phyloP scores from a whole-genome alignment of 2,797 vertebrate genomes.

The Chiroxiphia lanceolata region DNA sequence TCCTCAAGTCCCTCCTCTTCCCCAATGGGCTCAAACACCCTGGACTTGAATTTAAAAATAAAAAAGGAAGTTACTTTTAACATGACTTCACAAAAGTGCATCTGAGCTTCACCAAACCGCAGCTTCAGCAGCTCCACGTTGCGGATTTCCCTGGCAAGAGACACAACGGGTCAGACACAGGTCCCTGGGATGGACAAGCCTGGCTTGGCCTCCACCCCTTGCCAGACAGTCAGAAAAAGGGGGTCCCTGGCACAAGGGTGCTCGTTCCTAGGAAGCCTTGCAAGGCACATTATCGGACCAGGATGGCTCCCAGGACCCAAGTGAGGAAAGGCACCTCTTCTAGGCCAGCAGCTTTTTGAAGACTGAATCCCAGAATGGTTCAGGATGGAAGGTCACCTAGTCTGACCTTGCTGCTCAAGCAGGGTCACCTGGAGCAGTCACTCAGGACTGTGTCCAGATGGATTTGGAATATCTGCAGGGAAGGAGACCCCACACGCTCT shows the following conservation, averaged over 20 bases:
- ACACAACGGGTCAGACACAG: neutral
- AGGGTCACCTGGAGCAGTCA: neutral
- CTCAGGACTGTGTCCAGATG: neutral
- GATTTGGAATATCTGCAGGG: neutral
- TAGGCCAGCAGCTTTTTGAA: neutral
- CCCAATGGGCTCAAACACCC: neutral
- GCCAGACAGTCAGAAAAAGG: neutral
- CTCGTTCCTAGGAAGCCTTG: neutral
- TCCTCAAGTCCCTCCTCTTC: neutral
- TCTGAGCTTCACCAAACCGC: constrained; percentile 94
- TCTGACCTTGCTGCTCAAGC: neutral
- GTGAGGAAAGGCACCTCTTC: neutral
- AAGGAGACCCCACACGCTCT: neutral
- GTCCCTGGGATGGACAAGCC: fast-evolving
- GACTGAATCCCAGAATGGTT: neutral
- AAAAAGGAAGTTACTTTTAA: constrained; percentile 81
- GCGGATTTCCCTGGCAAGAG: constrained; percentile 87
- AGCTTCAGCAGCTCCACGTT: constrained; percentile 97
- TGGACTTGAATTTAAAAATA: neutral
- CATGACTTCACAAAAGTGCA: constrained; percentile 99
- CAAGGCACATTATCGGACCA: neutral
- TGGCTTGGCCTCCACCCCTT: neutral
- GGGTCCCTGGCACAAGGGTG: neutral
- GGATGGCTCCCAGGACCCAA: neutral
- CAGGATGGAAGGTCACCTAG: neutral